phyloP scores from a whole-genome alignment of 2,113 vertebrate genomes.

The Panurus biarmicus region DNA sequence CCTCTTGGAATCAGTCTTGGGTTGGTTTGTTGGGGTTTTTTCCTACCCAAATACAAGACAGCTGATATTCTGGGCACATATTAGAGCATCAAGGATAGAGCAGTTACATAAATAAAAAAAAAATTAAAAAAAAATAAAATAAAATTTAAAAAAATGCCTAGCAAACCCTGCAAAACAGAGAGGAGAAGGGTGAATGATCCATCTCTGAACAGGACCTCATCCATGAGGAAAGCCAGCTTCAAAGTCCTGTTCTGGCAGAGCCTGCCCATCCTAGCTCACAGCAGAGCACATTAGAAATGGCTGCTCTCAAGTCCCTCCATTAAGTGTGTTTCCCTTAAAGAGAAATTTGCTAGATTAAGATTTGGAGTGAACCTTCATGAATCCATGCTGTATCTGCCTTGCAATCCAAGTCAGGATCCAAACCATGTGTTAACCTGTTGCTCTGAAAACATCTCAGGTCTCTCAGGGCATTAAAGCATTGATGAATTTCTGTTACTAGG shows the following conservation, averaged over 20 bases:
- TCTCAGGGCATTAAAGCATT: background rate
- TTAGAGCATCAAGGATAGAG: background rate
- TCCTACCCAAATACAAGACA: background rate
- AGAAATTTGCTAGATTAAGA: background rate
- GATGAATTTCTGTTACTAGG: background rate
- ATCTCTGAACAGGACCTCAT: background rate
- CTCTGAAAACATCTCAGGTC: background rate
- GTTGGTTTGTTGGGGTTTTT: background rate
- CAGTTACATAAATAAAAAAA: background rate
- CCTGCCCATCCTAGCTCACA: background rate
- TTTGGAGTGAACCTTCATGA: background rate
- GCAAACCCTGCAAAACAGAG: background rate
- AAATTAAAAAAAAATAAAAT: background rate
- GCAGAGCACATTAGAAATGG: background rate
- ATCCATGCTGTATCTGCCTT: background rate
- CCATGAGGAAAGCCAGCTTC: background rate
- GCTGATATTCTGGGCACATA: background rate
- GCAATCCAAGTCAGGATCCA: background rate
- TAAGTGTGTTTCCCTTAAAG: background rate
- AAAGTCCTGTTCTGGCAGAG: rapidly evolving
- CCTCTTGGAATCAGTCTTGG: background rate
- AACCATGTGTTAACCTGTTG: background rate
- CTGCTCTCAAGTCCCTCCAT: background rate
- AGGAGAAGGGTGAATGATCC: background rate
- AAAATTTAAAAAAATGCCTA: background rate